Percentiles rank a stretch among this genome's conserved stretches.
Conservation (phyloP, 2,797 vertebrate genomes). For the Hephaestus fuliginosus region DNA sequence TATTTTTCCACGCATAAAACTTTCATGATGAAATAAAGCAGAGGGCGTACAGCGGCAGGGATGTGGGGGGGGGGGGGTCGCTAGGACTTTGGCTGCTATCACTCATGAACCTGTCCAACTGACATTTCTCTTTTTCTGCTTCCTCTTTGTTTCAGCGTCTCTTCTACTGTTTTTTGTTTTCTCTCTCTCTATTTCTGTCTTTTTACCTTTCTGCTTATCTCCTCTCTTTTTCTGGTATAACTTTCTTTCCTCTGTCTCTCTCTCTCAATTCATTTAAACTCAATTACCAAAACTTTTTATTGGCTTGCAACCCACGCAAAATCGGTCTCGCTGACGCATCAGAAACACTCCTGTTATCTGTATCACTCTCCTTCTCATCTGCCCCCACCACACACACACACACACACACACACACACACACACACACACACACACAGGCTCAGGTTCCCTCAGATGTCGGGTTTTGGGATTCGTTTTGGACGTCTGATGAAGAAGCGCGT, state of each 20-base stretch:
- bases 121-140: constrained; percentile 23
- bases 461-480: constrained; percentile 57
- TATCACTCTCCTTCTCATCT: constrained; percentile 44
- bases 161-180: not conserved
- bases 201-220: not conserved
- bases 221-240: not conserved
- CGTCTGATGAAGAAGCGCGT: constrained; percentile 66
- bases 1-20: constrained; percentile 83
- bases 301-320: constrained; percentile 37
- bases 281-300: constrained; percentile 49
- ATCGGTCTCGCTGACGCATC: constrained; percentile 52
- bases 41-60: constrained; percentile 40
- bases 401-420: constrained; percentile 24
- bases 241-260: not conserved
- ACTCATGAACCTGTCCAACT: constrained; percentile 65
- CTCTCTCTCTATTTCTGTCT: not conserved
- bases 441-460: constrained; percentile 68
- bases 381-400: constrained; percentile 11
- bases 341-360: constrained; percentile 57
- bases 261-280: constrained; percentile 44
- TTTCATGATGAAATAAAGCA: constrained; percentile 82
- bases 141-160: not conserved
- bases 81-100: constrained; percentile 62
- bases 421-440: constrained; percentile 38
- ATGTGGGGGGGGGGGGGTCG: constrained; percentile 30